Evolutionary conservation across 2,797 vertebrate genomes (phyloP).

Genomic region (Poeciliopsis turneri): DNA sequence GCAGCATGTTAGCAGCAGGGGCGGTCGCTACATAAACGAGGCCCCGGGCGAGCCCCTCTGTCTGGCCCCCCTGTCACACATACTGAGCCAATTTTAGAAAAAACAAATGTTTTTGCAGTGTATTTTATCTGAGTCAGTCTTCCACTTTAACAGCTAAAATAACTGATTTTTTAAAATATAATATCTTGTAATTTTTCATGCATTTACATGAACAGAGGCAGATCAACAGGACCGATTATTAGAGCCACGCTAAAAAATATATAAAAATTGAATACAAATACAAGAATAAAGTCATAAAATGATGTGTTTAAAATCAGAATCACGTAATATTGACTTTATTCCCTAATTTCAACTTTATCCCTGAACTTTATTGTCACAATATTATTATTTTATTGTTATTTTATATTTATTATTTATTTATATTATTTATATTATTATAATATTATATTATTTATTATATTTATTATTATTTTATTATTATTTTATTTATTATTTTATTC

Average conservation of each 20-base stretch:
- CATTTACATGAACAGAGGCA: not conserved
- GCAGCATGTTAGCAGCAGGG: not conserved
- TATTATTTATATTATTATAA: no score
- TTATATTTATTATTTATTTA: no score
- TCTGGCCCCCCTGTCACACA: not conserved
- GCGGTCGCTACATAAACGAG: not conserved
- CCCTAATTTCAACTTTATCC: no score
- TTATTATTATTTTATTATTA: no score
- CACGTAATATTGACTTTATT: no score
- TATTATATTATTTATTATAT: no score
- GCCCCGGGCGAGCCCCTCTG: not conserved
- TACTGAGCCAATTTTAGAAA: not conserved
- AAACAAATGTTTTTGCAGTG: not conserved
- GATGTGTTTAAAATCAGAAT: no score
- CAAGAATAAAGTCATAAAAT: no score
- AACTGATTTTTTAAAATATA: not conserved
- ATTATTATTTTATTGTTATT: no score
- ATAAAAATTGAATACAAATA: no score
- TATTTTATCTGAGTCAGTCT: not conserved
- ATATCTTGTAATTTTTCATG: not conserved
- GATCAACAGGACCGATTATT: not conserved
- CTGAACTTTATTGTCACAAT: no score
- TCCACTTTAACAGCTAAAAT: not conserved
- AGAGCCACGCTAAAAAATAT: not conserved
- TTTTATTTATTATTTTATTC: no score